Percentiles rank a stretch among this genome's conserved stretches.
phyloP scores from a whole-genome alignment of 2,888 invertebrate genomes.

The Drosophila mercatorum region DNA sequence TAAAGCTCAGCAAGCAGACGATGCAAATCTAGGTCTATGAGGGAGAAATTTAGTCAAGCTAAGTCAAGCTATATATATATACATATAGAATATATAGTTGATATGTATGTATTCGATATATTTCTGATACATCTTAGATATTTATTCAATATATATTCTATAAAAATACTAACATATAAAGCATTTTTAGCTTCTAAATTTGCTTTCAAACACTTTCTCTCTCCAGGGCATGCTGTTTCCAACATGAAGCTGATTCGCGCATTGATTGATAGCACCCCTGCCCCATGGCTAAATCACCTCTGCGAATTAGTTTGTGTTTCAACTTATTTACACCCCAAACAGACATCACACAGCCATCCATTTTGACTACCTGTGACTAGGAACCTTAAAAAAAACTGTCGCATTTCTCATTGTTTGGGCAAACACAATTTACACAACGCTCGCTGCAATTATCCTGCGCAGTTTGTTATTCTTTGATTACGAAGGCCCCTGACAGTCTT shows the following conservation, averaged over 20 bases:
- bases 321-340: constrained; percentile 12
- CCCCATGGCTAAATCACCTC: neutral
- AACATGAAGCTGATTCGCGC: neutral
- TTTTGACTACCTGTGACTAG: constrained; percentile 19
- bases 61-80: no score
- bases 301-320: constrained; percentile 7
- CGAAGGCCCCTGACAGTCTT: constrained; percentile 11
- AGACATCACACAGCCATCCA: neutral
- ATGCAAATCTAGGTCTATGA: no score
- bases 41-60: no score
- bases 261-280: constrained; percentile 4
- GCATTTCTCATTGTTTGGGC: constrained; percentile 55
- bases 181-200: neutral
- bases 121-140: no score
- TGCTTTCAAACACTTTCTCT: neutral
- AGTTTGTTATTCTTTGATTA: constrained; percentile 79
- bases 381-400: constrained; percentile 20
- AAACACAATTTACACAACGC: constrained; percentile 73
- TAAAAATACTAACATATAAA: no score
- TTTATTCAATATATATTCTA: neutral
- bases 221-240: neutral
- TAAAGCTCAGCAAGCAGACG: no score
- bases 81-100: no score
- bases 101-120: no score
- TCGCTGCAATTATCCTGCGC: constrained; percentile 70